phyloP scores from a whole-genome alignment of 1,140 invertebrate genomes.

The Drosophila carrolli region DNA sequence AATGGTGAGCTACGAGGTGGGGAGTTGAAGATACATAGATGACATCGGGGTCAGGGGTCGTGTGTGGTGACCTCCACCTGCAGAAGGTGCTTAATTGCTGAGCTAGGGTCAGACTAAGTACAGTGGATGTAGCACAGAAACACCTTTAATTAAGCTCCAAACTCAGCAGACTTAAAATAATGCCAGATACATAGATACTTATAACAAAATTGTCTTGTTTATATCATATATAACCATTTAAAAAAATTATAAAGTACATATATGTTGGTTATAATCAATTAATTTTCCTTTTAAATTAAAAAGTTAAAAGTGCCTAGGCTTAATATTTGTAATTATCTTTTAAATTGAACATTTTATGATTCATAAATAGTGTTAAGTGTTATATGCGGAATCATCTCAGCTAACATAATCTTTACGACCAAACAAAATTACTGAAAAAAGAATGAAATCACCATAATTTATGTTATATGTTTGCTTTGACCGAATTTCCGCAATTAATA shows the following conservation, averaged over 20 bases:
- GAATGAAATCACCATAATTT: constrained; percentile 1
- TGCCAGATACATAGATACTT: too few species aligned
- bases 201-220: too few species aligned
- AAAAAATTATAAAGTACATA: too few species aligned
- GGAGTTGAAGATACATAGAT: constrained; percentile 17
- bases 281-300: too few species aligned
- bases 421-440: background rate
- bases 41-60: constrained; percentile 9
- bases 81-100: constrained; percentile 63
- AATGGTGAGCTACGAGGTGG: constrained; percentile 63
- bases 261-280: too few species aligned
- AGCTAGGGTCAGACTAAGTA: constrained; percentile 23
- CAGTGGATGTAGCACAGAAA: constrained; percentile 2
- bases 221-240: too few species aligned
- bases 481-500: constrained; percentile 23
- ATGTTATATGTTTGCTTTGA: constrained; percentile 11
- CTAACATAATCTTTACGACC: too few species aligned
- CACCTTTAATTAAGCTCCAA: constrained; percentile 34
- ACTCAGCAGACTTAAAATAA: background rate
- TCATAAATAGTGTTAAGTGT: background rate
- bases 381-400: background rate
- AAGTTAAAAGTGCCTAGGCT: too few species aligned
- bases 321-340: too few species aligned
- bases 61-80: constrained; percentile 23
- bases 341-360: background rate